Evolutionary conservation across 2,888 invertebrate genomes (phyloP).

Genomic region (Alsophila aescularia): DNA sequence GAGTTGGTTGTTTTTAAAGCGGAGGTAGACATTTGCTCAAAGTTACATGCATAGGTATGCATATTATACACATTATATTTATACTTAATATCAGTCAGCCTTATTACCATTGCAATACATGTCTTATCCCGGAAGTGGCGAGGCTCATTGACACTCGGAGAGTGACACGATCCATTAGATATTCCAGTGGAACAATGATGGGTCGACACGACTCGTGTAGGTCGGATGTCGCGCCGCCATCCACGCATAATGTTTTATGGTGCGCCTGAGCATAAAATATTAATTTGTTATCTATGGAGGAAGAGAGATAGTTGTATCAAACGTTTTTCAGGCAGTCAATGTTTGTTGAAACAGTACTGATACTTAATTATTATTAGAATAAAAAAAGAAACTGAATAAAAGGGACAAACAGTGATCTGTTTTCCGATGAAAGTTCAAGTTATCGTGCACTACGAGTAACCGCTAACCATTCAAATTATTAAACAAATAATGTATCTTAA

Average conservation of each 20-base stretch:
- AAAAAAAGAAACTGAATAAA: too few species aligned
- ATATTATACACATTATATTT: too few species aligned
- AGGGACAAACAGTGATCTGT: too few species aligned
- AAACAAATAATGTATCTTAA: too few species aligned
- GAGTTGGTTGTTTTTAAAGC: too few species aligned
- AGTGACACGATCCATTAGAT: conserved; percentile 32
- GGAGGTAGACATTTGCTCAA: too few species aligned
- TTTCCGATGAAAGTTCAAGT: too few species aligned
- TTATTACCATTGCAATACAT: conserved; percentile 48
- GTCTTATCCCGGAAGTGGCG: conserved; percentile 51
- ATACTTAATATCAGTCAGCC: background rate
- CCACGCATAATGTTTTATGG: conserved; percentile 25
- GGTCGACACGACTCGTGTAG: conserved; percentile 28
- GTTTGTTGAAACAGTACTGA: too few species aligned
- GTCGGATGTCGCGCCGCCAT: conserved; percentile 34
- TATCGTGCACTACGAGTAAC: too few species aligned
- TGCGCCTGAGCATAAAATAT: conserved; percentile 7
- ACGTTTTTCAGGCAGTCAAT: background rate
- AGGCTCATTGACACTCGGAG: conserved; percentile 35
- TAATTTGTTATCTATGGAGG: background rate
- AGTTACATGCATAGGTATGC: too few species aligned
- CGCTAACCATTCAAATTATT: too few species aligned
- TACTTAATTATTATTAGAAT: too few species aligned
- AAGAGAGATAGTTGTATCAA: background rate
- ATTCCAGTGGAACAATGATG: conserved; percentile 28